Base-by-base conservation (phyloP, 1,140 invertebrate species). In the Plodia interpunctella region DNA sequence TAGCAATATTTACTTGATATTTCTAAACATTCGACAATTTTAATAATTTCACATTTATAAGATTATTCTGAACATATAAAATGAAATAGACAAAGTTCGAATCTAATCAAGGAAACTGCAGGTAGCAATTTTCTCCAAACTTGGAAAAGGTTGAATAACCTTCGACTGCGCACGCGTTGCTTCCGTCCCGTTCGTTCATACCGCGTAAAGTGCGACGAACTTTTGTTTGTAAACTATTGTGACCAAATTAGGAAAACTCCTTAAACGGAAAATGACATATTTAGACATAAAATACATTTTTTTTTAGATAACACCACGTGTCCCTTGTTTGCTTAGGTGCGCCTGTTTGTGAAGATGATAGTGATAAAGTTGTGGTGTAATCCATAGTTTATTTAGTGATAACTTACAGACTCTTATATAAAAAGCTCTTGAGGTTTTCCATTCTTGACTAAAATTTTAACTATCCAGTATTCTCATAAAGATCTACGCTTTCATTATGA, bases 141-240 rank as follows among this genome's bases (percentile, higher is more conserved):
- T 62, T 51, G 52, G 63, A 76, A 74, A 64, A 68, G 44, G 80
- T 80, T 83, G 76, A 86, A 78, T 72, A 76, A 83, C 79, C 83
- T 78, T 70, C 57, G 68, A 53, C 18, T 18, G 19, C 57, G 59
- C 60, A 59, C 64, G 65, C 58, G 62, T 55, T 61, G 65, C 17
- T 20, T 55, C 60, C 58, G 18, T 74, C 74, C 64, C 73, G 28
- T 59, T 82, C 70, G 38, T 38, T 61, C 55, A 17, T 54, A 68
- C 52, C 21, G 6, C 49, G 28, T 13, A 0, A 71, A 81, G 64
- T 66, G 82, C 63, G 83, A 87, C 66, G 74, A 63, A 62, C 60
- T 65, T 74, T 82, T 83, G 80, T 87, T 87, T 87, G 80, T 82
- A 85, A 83, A 85, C 81, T 82, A 63, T 72, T 65, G 68, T 76